Conservation (phyloP, 2,888 invertebrate genomes). For the Gymnocheta viridis region DNA sequence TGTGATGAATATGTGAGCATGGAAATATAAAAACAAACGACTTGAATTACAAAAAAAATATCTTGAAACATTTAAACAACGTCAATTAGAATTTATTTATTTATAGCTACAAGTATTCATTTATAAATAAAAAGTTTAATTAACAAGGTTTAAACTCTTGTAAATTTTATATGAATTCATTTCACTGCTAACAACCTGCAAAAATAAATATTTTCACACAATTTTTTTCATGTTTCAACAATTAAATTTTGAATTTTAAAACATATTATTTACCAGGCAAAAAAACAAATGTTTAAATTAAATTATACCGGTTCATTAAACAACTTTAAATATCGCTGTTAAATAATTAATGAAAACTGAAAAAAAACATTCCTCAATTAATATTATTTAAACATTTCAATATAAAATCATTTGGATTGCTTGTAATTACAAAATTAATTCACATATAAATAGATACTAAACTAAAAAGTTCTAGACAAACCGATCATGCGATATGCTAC, state of each 20-base stretch:
- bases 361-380: constrained; percentile 22
- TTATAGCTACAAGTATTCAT: neutral
- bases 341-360: constrained; percentile 52
- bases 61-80: neutral
- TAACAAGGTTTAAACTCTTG: neutral
- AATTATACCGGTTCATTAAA: constrained; percentile 52
- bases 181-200: neutral
- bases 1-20: constrained; percentile 20
- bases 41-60: neutral
- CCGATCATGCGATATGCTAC: neutral
- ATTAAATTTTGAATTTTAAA: constrained; percentile 42
- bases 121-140: neutral
- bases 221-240: constrained; percentile 14
- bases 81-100: constrained; percentile 3
- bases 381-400: constrained; percentile 19
- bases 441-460: neutral
- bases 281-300: constrained; percentile 38
- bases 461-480: neutral
- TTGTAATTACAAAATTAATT: neutral
- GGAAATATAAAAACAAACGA: neutral
- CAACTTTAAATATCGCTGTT: constrained; percentile 32
- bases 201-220: constrained; percentile 3
- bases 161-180: constrained; percentile 1
- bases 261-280: constrained; percentile 4
- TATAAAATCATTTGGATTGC: constrained; percentile 2